phyloP scores from a whole-genome alignment of 2,888 invertebrate species.

The Timandra comae region DNA sequence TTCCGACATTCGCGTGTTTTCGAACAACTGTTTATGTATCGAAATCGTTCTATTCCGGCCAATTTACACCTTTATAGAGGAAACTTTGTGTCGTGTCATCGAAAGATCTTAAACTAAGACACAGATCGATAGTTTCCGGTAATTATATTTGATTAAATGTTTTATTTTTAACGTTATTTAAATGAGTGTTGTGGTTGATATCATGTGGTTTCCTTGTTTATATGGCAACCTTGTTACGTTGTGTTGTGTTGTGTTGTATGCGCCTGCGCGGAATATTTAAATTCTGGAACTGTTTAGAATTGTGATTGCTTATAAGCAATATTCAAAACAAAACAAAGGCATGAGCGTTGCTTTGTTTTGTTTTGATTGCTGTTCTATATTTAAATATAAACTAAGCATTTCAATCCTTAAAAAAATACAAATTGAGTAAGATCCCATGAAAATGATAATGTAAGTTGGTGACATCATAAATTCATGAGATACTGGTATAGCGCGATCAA shows the following conservation, averaged over 20 bases:
- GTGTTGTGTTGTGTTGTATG: conserved; percentile 15
- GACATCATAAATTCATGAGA: too few relatives aligned
- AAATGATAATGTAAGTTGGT: too few relatives aligned
- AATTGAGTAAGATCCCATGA: too few relatives aligned
- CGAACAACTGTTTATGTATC: conserved; percentile 29
- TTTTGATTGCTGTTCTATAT: too few relatives aligned
- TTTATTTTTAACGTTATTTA: conserved; percentile 11
- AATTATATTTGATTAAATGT: conserved; percentile 17
- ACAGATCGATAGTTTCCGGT: conserved; percentile 45
- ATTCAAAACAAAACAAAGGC: too few relatives aligned
- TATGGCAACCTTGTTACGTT: conserved; percentile 19
- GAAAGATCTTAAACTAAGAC: too few relatives aligned
- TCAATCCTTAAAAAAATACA: too few relatives aligned
- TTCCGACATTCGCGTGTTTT: conserved; percentile 54
- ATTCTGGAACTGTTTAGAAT: conserved; percentile 15
- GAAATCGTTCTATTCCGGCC: conserved; percentile 39
- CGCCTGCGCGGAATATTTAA: conserved; percentile 7
- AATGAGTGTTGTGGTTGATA: conserved; percentile 9
- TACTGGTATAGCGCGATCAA: too few relatives aligned
- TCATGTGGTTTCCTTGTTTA: conserved; percentile 21
- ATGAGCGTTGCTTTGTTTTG: too few relatives aligned
- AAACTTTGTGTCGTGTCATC: conserved; percentile 40
- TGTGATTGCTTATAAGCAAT: not conserved
- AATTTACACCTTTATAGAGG: conserved; percentile 37
- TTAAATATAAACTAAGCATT: too few relatives aligned